A percentile compares a stretch with the other conserved stretches of the same genome.
Evolutionary conservation across 2,113 vertebrate genomes (phyloP).

Genomic region (Dromiciops gliroides): DNA sequence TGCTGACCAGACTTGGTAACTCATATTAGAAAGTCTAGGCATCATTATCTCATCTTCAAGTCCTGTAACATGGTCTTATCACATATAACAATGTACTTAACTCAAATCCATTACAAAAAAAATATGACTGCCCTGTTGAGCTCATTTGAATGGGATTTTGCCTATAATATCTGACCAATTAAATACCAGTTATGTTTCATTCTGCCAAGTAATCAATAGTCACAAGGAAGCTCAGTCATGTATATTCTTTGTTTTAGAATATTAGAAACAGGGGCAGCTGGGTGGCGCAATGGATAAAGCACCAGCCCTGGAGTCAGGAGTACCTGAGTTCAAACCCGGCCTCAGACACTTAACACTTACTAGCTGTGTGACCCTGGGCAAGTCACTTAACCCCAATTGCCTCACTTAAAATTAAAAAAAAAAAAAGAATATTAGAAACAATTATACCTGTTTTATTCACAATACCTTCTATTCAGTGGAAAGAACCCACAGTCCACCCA

Average conservation of each 20-base stretch:
- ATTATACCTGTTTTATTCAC: neutral
- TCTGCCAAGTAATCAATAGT: neutral
- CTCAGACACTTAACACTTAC: too few relatives aligned
- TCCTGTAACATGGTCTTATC: neutral
- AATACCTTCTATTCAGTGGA: neutral
- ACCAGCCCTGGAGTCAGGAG: too few relatives aligned
- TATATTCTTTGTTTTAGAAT: constrained; percentile 14
- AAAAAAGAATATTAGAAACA: neutral
- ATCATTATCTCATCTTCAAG: too few relatives aligned
- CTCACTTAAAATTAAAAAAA: too few relatives aligned
- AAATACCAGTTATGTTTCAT: neutral
- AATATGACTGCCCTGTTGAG: neutral
- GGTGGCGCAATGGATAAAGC: too few relatives aligned
- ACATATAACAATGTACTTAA: constrained; percentile 20
- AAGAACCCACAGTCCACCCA: neutral
- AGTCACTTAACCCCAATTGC: too few relatives aligned
- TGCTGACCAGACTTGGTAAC: neutral
- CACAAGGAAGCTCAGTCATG: neutral
- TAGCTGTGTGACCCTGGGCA: too few relatives aligned
- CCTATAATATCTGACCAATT: neutral
- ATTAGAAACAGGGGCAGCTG: too few relatives aligned
- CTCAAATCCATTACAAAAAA: neutral
- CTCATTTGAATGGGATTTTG: constrained; percentile 3
- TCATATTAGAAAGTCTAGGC: neutral
- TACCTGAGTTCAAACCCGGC: too few relatives aligned